Conservation (phyloP, 2,113 vertebrate species). For the Chaetodon trifascialis region DNA sequence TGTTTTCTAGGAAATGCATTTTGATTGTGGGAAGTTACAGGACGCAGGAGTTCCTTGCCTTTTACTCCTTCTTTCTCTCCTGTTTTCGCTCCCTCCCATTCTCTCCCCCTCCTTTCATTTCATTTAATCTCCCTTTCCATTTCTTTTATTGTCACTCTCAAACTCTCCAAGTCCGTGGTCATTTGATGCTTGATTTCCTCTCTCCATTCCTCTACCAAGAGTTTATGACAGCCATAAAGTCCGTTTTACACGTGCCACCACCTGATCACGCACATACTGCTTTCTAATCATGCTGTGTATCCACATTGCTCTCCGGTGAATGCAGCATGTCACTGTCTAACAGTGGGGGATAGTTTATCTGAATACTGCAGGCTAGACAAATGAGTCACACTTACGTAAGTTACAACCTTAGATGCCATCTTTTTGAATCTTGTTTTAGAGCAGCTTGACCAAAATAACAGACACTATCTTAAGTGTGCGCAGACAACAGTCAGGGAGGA, state of each 20-base stretch:
- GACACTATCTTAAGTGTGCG: constrained; percentile 75
- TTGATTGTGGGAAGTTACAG: constrained; percentile 60
- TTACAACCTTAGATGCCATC: background rate
- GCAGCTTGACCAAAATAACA: constrained; percentile 69
- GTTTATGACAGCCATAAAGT: constrained; percentile 73
- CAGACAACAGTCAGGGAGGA: constrained; percentile 55
- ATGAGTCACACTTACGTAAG: background rate
- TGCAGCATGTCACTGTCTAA: constrained; percentile 35
- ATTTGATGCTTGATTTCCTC: constrained; percentile 61
- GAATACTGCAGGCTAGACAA: constrained; percentile 24
- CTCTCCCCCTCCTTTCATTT: constrained; percentile 3
- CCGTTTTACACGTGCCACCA: constrained; percentile 43
- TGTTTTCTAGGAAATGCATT: constrained; percentile 52
- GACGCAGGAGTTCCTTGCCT: constrained; percentile 24
- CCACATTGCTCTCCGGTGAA: constrained; percentile 33
- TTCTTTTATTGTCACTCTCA: constrained; percentile 56
- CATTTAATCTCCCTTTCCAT: constrained; percentile 52
- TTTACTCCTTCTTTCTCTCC: background rate
- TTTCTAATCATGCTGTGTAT: constrained; percentile 51
- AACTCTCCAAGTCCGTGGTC: constrained; percentile 49
- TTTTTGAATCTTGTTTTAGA: constrained; percentile 41
- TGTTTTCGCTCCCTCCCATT: constrained; percentile 19
- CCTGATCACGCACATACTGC: constrained; percentile 51
- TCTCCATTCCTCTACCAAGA: constrained; percentile 43
- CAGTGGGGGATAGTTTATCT: constrained; percentile 22